Conservation (phyloP, 2,888 invertebrate genomes). For the Cecidostiba fungosa region DNA sequence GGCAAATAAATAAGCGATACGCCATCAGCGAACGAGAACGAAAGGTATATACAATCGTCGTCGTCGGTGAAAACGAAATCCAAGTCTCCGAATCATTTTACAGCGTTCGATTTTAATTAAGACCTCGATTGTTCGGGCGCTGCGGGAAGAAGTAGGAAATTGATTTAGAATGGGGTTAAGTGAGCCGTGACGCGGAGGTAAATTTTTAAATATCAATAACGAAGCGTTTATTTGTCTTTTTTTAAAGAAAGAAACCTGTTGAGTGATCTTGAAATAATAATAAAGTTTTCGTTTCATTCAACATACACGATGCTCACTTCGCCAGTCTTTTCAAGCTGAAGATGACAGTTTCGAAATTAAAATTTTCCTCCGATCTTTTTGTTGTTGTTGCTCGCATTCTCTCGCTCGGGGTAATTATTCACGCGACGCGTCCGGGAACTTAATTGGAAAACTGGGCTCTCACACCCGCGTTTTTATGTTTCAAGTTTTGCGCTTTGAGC, state of each 20-base stretch:
- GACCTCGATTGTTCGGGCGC: constrained; percentile 53
- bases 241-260: not conserved
- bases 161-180: constrained; percentile 30
- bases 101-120: constrained; percentile 61
- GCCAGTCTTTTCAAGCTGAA: not conserved
- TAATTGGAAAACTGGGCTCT: constrained; percentile 43
- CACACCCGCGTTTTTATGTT: constrained; percentile 11
- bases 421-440: constrained; percentile 21
- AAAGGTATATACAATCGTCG: no score
- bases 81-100: constrained; percentile 53
- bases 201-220: not conserved
- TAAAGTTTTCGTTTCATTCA: not conserved
- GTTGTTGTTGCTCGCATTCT: not conserved
- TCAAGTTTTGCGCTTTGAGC: not conserved
- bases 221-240: not conserved
- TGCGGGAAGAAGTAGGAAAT: constrained; percentile 1
- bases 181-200: not conserved
- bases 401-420: constrained; percentile 43
- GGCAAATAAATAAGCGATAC: constrained; percentile 26
- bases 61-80: constrained; percentile 31
- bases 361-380: constrained; percentile 27
- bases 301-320: not conserved
- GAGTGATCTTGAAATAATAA: not conserved
- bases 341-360: constrained; percentile 53
- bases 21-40: not conserved